phyloP scores from a whole-genome alignment of 1,140 invertebrate species.

The Contarinia nasturtii region DNA sequence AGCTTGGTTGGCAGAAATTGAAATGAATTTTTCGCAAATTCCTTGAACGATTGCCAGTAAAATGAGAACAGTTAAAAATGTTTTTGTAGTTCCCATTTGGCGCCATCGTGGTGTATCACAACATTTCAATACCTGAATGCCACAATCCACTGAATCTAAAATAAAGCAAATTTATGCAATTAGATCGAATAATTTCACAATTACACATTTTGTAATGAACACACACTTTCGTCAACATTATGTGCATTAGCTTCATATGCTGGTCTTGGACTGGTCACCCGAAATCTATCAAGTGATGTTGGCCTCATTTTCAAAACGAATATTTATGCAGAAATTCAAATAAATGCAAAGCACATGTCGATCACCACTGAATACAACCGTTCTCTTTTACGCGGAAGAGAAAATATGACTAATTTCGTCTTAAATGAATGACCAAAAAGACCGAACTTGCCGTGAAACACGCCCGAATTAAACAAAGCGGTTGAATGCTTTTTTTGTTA shows the following conservation, averaged over 20 bases:
- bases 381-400: neutral
- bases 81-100: slow-evolving; percentile 31
- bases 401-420: too few species aligned
- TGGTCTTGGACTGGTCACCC: slow-evolving; percentile 4
- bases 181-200: neutral
- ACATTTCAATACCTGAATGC: slow-evolving; percentile 31
- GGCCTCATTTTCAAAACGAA: slow-evolving; percentile 6
- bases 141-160: slow-evolving; percentile 36
- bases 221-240: slow-evolving; percentile 9
- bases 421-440: too few species aligned
- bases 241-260: slow-evolving; percentile 7
- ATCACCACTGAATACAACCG: too few species aligned
- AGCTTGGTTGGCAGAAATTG: slow-evolving; percentile 30
- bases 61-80: slow-evolving; percentile 30
- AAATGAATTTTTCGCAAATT: slow-evolving; percentile 31
- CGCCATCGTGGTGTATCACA: slow-evolving; percentile 28
- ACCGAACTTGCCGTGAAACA: too few species aligned
- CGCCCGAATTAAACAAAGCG: too few species aligned
- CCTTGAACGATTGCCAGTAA: slow-evolving; percentile 31
- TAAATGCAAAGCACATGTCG: neutral
- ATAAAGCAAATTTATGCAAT: neutral
- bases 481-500: too few species aligned
- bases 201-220: neutral
- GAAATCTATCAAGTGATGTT: slow-evolving; percentile 7
- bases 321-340: neutral